phyloP scores from a whole-genome alignment of 2,888 invertebrate genomes.

The Parnassius orleans region DNA sequence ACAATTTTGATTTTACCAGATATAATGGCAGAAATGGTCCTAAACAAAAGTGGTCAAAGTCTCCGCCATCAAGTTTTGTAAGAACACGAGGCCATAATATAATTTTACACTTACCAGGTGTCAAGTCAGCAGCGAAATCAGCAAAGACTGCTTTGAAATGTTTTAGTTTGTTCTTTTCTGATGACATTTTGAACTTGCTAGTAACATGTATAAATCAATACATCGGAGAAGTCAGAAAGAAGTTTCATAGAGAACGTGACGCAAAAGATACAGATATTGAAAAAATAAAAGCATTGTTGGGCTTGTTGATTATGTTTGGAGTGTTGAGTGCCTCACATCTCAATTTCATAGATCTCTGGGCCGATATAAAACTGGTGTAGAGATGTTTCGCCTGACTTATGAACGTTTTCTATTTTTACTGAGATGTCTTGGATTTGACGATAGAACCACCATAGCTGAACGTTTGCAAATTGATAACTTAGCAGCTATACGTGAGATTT shows the following conservation, averaged over 20 bases:
- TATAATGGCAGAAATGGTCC: conserved; percentile 27
- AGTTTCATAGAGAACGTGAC: no score
- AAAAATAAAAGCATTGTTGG: no score
- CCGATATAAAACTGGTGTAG: conserved; percentile 35
- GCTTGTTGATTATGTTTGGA: no score
- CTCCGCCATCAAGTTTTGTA: no score
- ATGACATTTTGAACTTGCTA: no score
- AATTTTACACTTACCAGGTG: conserved; percentile 21
- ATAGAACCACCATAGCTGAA: conserved; percentile 22
- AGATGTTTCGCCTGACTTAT: conserved; percentile 29
- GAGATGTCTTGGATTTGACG: conserved; percentile 28
- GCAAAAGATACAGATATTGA: no score
- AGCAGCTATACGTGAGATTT: no score
- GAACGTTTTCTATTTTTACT: conserved; percentile 28
- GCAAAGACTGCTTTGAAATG: conserved; percentile 16
- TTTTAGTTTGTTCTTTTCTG: conserved; percentile 23
- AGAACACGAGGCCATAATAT: no score
- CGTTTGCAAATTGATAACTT: no score
- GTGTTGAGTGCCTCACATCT: conserved; percentile 27
- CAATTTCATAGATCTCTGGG: conserved; percentile 33
- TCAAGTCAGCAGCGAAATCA: conserved; percentile 12
- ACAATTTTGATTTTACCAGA: conserved; percentile 25
- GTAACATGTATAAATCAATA: no score
- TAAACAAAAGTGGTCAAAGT: conserved; percentile 9
- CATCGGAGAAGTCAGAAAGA: no score